Conservation (phyloP, 2,113 vertebrate species). For the Neolamprologus ventralis region DNA sequence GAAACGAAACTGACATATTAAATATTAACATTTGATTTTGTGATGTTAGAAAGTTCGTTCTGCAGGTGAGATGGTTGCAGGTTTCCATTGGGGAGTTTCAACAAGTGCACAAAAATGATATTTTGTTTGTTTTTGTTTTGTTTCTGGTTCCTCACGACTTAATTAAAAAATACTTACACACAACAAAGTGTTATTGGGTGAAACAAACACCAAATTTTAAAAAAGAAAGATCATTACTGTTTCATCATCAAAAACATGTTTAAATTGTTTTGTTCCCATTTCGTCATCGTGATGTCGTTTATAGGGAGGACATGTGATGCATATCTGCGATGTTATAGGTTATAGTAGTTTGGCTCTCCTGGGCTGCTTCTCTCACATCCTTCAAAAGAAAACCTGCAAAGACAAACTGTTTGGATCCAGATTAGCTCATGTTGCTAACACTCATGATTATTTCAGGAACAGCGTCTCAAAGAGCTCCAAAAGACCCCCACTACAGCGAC, state of each 20-base stretch:
- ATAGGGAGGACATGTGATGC: not conserved
- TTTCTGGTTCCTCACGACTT: not conserved
- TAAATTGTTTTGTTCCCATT: not conserved
- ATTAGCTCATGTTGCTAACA: not conserved
- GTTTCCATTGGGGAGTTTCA: not conserved
- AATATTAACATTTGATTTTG: not conserved
- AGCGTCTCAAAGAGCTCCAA: constrained; percentile 93
- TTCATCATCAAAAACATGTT: not conserved
- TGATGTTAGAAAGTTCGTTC: fast-evolving
- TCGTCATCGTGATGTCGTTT: fast-evolving
- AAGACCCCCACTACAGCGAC: constrained; percentile 91
- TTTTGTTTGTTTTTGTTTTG: not conserved
- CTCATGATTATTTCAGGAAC: constrained; percentile 70
- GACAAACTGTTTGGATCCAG: not conserved
- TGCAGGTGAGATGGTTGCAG: not conserved
- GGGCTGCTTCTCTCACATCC: not conserved
- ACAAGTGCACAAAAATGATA: not conserved
- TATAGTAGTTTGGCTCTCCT: fast-evolving
- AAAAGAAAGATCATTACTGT: not conserved
- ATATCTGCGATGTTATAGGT: not conserved
- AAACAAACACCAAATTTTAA: fast-evolving
- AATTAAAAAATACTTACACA: not conserved
- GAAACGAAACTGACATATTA: not conserved
- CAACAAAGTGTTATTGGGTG: not conserved
- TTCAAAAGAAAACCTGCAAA: not conserved